phyloP scores from a whole-genome alignment of 2,113 vertebrate species.

The Calidris pygmaea region DNA sequence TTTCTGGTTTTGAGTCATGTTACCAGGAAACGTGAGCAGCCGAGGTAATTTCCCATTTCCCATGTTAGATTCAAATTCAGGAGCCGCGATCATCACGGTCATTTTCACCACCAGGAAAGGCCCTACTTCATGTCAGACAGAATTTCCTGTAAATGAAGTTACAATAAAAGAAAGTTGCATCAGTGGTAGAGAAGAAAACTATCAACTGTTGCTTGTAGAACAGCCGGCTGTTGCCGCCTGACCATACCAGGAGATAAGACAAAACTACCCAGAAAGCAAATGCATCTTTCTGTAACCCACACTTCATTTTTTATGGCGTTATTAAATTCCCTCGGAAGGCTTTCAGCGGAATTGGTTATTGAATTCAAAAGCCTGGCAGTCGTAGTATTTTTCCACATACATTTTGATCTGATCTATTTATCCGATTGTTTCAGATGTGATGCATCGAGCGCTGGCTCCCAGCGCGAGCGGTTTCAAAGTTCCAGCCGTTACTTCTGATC shows the following conservation, averaged over 20 bases:
- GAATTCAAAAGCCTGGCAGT: slow-evolving; percentile 45
- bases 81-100: background rate
- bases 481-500: background rate
- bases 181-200: background rate
- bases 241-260: background rate
- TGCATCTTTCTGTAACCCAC: slow-evolving; percentile 2
- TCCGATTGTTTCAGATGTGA: background rate
- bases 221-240: background rate
- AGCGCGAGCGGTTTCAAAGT: background rate
- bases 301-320: slow-evolving; percentile 6
- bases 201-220: background rate
- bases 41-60: background rate
- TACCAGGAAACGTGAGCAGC: background rate
- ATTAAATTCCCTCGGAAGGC: slow-evolving; percentile 33
- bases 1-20: background rate
- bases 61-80: background rate
- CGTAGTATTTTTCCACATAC: background rate
- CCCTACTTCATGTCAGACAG: background rate
- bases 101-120: background rate
- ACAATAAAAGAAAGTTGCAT: background rate
- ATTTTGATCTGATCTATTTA: slow-evolving; percentile 32
- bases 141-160: background rate
- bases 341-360: slow-evolving; percentile 41
- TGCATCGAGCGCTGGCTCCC: background rate
- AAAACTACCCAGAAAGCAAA: slow-evolving; percentile 30